phyloP scores from a whole-genome alignment of 2,113 vertebrate genomes.

The Thalassoma bifasciatum region DNA sequence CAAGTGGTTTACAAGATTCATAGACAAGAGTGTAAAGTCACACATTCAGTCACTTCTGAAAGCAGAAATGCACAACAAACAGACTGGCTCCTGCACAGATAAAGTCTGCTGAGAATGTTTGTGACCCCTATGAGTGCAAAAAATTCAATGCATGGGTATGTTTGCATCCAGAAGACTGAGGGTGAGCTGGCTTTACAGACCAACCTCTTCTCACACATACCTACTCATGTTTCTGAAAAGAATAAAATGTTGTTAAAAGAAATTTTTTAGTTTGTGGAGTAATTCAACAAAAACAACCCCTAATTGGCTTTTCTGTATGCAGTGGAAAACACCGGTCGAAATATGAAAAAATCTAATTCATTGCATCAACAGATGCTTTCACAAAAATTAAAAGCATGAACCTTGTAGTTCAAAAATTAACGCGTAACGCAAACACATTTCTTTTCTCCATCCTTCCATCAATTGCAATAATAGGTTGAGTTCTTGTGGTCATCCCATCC shows the following conservation, averaged over 20 bases:
- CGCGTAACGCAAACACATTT: no score
- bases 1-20: slow-evolving; percentile 64
- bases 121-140: slow-evolving; percentile 58
- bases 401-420: no score
- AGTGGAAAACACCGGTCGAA: not conserved
- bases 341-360: not conserved
- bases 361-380: not conserved
- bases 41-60: slow-evolving; percentile 33
- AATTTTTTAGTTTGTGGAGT: slow-evolving; percentile 39
- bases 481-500: slow-evolving; percentile 5
- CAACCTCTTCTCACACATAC: slow-evolving; percentile 65
- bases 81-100: slow-evolving; percentile 55
- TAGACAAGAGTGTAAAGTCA: slow-evolving; percentile 44
- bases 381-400: no score
- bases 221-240: slow-evolving; percentile 53
- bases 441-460: not conserved
- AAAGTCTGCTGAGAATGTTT: slow-evolving; percentile 46
- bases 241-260: slow-evolving; percentile 42
- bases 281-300: slow-evolving; percentile 57
- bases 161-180: slow-evolving; percentile 55
- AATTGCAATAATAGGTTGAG: not conserved
- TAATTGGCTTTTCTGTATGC: slow-evolving; percentile 22
- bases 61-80: slow-evolving; percentile 24
- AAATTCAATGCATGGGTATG: slow-evolving; percentile 65
- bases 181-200: slow-evolving; percentile 65